Evolutionary conservation across 2,888 invertebrate species (phyloP), one percentile per base, ranked within the genome.

Genomic region (Drosophila pseudotalamancana): DNA sequence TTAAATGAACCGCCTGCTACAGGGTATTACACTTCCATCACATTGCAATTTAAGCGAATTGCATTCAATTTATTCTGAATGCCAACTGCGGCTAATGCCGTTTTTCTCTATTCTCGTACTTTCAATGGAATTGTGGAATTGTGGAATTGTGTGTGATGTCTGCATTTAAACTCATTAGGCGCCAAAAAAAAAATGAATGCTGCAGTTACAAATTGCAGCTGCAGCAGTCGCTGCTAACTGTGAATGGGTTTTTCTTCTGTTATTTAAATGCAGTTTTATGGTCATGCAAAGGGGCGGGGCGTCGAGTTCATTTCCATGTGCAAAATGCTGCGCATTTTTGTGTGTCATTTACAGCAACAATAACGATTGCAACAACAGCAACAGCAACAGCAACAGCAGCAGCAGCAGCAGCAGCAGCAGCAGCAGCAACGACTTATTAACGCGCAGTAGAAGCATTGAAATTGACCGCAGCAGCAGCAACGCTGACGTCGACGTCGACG

Each of bases 381-480:
- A n/a, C 32, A 50, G 29, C 55, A 67, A 12, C 34, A 62, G 32
- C 39, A 48, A 34, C 34, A 42, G 29, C 54, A 55, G 42, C 42
- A 18, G 5, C 27, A 42, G 2, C 18, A 40, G n/a, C 32, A 50
- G 29, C 55, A 67, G n/a, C 34, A 62, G 32, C 39, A 48, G 32
- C 34, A 42, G 29, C 54, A 55, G 23, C 49, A 39, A 31, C 68
- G 61, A 85, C 79, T 85, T 81, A 81, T 81, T 85, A 85, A 85
- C 82, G 86, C 56, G 80, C 79, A 79, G 72, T 79, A 74, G 63
- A 61, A 69, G 74, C 74, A 61, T 75, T 60, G 79, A 83, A 82
- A 83, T 69, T 85, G 83, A 82, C 83, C 80, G 49, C 57, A 61
- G 18, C 54, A 64, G 23, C 43, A 53, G 18, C 34, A 46, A 23